Conservation (phyloP, 1,140 invertebrate species). For the Brachionus sp. region DNA sequence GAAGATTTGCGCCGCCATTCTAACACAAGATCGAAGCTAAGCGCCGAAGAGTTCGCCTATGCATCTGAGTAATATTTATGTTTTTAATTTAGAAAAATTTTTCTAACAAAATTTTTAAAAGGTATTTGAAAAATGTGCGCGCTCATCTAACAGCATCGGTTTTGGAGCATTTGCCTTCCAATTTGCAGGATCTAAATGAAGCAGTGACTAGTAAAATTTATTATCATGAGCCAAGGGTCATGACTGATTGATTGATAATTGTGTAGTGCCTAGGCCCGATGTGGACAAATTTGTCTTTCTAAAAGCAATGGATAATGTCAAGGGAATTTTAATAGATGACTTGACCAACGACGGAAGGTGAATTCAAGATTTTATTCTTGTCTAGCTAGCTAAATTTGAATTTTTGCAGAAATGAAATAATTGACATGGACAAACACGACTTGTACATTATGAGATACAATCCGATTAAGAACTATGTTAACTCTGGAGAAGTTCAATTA, state of each 20-base stretch:
- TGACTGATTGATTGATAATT: not conserved
- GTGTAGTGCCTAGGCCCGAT: slow-evolving; percentile 5
- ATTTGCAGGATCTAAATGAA: slow-evolving; percentile 40
- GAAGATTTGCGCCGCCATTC: not conserved
- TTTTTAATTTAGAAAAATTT: not conserved
- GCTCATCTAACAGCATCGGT: slow-evolving; percentile 24
- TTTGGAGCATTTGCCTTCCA: slow-evolving; percentile 40
- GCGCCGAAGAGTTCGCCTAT: slow-evolving; percentile 42
- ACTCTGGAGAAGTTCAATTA: slow-evolving; percentile 27
- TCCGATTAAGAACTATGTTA: slow-evolving; percentile 39
- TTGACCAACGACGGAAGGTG: slow-evolving; percentile 39
- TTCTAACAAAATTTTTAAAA: too few relatives aligned
- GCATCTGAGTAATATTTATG: slow-evolving; percentile 28
- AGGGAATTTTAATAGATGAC: slow-evolving; percentile 43
- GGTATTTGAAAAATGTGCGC: slow-evolving; percentile 41
- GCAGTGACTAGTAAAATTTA: slow-evolving; percentile 22
- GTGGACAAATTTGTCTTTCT: slow-evolving; percentile 46
- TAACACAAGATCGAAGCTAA: slow-evolving; percentile 13
- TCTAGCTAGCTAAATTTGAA: not conserved
- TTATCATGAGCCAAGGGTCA: not conserved
- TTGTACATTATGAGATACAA: slow-evolving; percentile 44
- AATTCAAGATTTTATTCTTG: not conserved
- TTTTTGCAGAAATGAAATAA: slow-evolving; percentile 35
- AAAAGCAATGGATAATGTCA: slow-evolving; percentile 23
- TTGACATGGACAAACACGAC: slow-evolving; percentile 31